Percentiles rank a stretch among this genome's conserved stretches.
These are phyloP conservation scores for Aix galericulata DNA, from an alignment of 2,113 vertebrate species.

Conservation along the genomic window DNA sequence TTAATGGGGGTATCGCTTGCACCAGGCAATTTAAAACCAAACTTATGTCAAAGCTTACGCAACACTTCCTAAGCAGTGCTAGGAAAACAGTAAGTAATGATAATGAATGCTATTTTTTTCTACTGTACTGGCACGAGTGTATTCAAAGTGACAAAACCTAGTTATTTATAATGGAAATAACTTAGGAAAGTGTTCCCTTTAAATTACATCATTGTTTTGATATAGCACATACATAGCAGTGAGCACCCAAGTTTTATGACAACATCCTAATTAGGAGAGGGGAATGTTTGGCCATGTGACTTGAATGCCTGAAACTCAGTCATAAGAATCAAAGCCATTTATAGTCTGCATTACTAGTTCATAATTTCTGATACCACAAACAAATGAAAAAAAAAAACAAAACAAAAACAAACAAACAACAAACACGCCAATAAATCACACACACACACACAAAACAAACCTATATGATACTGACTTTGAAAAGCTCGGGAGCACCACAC, in stretches of 20 bases:
- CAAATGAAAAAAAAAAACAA: not conserved
- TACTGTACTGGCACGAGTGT: not conserved
- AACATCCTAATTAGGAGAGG: not conserved
- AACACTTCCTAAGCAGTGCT: not conserved
- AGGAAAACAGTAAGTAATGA: not conserved
- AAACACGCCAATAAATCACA: too few species aligned
- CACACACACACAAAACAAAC: too few species aligned
- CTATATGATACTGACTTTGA: not conserved
- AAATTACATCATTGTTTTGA: not conserved
- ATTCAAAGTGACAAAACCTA: not conserved
- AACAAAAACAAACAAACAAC: too few species aligned
- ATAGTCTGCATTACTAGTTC: not conserved
- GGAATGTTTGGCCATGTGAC: not conserved
- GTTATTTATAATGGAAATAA: not conserved
- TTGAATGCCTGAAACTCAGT: not conserved
- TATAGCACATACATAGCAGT: not conserved
- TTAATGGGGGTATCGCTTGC: not conserved
- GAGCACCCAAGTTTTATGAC: not conserved
- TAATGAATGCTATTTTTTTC: not conserved
- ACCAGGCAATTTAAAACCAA: not conserved
- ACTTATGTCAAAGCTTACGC: not conserved
- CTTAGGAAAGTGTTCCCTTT: not conserved
- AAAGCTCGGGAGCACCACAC: rapidly evolving
- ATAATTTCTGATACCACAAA: not conserved
- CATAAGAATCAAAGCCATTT: constrained; percentile 18